Evolutionary conservation across 1,140 invertebrate genomes (phyloP), one percentile per base, ranked within the genome.

Genomic region (Coenobita brevimanus): DNA sequence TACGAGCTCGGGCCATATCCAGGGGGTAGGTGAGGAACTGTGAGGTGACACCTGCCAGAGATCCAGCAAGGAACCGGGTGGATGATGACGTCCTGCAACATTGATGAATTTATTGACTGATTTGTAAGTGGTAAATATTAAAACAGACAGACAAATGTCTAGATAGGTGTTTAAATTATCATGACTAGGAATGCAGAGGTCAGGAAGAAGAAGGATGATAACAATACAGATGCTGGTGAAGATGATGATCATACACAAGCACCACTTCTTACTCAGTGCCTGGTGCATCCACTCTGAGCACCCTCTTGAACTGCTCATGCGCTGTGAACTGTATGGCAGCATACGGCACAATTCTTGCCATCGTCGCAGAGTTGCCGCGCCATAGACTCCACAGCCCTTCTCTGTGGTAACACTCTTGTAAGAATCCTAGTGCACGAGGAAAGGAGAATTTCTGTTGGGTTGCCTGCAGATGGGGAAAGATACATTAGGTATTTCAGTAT

Each of bases 351-450:
- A 99, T 98, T 69, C 98, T 94, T 0, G 97, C 97, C 97, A 99
- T 98, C 0, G 98, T 99, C 0, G 98, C 99, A 89, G 97, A 98
- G 94, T 99, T 99, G 15, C 99, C 99, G 62, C 98, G 93, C 97
- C 98, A 99, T 87, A 99, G 93, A 85, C 96, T 96, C 8, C 95
- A 89, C 30, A 97, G 92, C 2, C 99, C 97, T 91, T 98, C 96
- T 27, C 71, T 62, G 15, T 89, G 43, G 76, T 89, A 89, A 82
- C 84, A 92, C 92, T 93, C 50, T 15, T 36, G 6, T 67, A 89
- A 24, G 41, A 87, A 91, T 6, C 82, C 36, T 6, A 91, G 62
- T 10, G 91, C 89, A 33, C 82, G 82, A n/a, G 78, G 89, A 24
- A 86, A 83, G 24, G 90, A 88, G 75, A 90, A 91, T n/a, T 83